phyloP scores from a whole-genome alignment of 2,113 vertebrate species.

The Ptilorrhoa leucosticta region DNA sequence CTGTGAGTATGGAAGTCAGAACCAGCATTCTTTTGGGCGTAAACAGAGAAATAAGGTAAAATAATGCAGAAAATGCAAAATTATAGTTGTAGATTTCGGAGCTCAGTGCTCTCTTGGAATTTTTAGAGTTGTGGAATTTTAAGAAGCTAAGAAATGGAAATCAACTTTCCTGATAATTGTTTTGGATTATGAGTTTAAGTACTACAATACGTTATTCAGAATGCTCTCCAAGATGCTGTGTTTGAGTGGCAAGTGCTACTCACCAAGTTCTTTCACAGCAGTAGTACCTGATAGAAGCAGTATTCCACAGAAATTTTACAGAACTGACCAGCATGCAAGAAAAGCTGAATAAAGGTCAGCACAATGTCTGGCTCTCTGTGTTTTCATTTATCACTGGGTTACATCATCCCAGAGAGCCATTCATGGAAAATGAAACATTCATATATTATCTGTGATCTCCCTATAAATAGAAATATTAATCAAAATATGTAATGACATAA shows the following conservation, averaged over 20 bases:
- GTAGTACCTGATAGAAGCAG: not conserved
- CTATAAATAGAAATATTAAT: slow-evolving; percentile 15
- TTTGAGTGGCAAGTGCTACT: not conserved
- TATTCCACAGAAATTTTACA: not conserved
- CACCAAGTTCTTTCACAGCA: not conserved
- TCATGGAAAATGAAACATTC: not conserved
- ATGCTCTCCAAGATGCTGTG: not conserved
- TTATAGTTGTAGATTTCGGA: not conserved
- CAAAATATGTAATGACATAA: not conserved
- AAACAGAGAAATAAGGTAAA: not conserved
- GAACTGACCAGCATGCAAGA: not conserved
- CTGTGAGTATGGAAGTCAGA: not conserved
- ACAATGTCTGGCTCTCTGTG: not conserved
- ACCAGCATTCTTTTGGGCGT: not conserved
- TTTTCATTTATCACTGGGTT: not conserved
- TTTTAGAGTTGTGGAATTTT: not conserved
- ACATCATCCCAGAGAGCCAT: not conserved
- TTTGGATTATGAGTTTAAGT: not conserved
- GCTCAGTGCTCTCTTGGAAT: not conserved
- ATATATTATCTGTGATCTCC: not conserved
- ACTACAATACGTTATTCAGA: not conserved
- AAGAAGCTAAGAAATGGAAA: not conserved
- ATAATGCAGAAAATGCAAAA: not conserved
- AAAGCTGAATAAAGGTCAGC: not conserved
- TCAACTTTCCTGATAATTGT: not conserved